Conservation (phyloP, 1,140 invertebrate species). For the Nylanderia fulva region DNA sequence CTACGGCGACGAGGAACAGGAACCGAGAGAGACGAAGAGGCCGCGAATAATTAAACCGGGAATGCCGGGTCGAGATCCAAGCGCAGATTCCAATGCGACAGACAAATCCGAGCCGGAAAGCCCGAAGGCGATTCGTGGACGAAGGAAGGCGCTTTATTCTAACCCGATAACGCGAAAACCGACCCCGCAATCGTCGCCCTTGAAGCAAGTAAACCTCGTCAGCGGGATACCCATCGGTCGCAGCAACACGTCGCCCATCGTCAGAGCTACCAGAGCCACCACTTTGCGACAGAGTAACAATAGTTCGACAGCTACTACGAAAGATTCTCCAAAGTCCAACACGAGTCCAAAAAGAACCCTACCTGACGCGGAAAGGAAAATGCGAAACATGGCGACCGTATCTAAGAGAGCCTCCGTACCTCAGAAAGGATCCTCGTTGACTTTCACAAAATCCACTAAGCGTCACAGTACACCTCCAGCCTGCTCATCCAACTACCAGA, state of each 20-base stretch:
- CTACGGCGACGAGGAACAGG: constrained; percentile 82
- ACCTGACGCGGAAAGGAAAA: constrained; percentile 43
- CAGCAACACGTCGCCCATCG: constrained; percentile 82
- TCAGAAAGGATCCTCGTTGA: constrained; percentile 74
- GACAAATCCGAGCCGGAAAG: constrained; percentile 80
- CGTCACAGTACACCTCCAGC: constrained; percentile 78
- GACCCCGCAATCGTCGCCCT: constrained; percentile 81
- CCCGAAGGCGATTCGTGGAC: constrained; percentile 91
- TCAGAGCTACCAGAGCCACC: constrained; percentile 80
- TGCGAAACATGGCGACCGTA: constrained; percentile 10
- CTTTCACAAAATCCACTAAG: constrained; percentile 75
- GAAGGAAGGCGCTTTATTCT: constrained; percentile 90
- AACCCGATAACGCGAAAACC: constrained; percentile 79
- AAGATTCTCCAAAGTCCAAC: constrained; percentile 71
- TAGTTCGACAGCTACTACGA: constrained; percentile 36
- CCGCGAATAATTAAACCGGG: constrained; percentile 82
- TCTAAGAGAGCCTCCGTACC: constrained; percentile 79
- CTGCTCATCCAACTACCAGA: constrained; percentile 64
- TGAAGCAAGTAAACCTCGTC: constrained; percentile 75
- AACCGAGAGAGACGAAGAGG: constrained; percentile 88
- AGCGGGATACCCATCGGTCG: constrained; percentile 81
- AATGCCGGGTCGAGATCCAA: constrained; percentile 76
- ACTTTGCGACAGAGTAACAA: constrained; percentile 81
- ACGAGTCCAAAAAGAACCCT: constrained; percentile 69
- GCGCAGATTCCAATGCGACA: constrained; percentile 77